Evolutionary conservation across 2,888 invertebrate genomes (phyloP), one percentile per base, ranked within the genome.

Genomic region (Pelosia muscerda): DNA sequence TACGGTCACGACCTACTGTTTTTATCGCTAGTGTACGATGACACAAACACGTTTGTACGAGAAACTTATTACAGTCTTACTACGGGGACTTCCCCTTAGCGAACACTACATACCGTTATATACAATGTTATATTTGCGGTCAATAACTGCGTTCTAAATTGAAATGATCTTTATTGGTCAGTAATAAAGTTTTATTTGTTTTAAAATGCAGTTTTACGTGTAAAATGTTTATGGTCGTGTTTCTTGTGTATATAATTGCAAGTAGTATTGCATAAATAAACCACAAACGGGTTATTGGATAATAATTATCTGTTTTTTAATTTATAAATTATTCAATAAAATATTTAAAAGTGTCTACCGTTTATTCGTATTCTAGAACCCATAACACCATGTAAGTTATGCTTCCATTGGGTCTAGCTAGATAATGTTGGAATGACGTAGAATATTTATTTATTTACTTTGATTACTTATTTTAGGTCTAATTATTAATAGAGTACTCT

Each of bases 261-360:
- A 67, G 2, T 49, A 64, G 65, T 69, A n/a, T n/a, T n/a, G n/a
- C n/a, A n/a, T n/a, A n/a, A n/a, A n/a, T n/a, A n/a, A 34, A 42
- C 54, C 11, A 42, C 10, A 15, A 61, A 28, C 53, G 15, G 38
- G 9, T 15, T 38, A 6, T 23, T 19, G 1, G 19, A 10, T 38
- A 28, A 31, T 55, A 6, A n/a, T 26, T 42, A 1, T 49, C 11
- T 49, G 23, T 26, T 2, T 2, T 11, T 57, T 31, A 6, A 62
- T 25, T 42, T 69, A 38, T 8, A 62, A n/a, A 55, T n/a, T n/a
- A n/a, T n/a, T n/a, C n/a, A n/a, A n/a, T n/a, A 31, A 31, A 31
- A 31, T 31, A 31, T 31, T 8, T 8, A 6, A 8, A 31, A 9
- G 31, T 31, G 13, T 11, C 13, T 34, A 11, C 10, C 11, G 34